Evolutionary conservation across 2,113 vertebrate genomes (phyloP), one percentile per base, ranked within the genome.

Genomic region (Salvelinus fontinalis): DNA sequence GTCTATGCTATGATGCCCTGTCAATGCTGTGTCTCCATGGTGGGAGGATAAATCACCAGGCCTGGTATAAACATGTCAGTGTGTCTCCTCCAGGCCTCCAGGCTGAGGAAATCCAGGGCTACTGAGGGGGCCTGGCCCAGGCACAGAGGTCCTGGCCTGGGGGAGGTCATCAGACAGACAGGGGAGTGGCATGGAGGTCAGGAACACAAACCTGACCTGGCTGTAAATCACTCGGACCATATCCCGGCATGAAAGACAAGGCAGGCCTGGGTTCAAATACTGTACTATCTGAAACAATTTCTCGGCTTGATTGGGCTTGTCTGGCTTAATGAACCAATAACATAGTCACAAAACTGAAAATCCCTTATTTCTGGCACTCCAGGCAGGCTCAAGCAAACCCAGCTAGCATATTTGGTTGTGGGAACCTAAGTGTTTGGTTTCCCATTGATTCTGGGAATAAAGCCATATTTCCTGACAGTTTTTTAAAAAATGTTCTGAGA

Each of bases 31-130:
- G 71, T 60, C 54, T 31, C 24, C 51, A 27, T n/a, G 14, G 18
- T 29, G 16, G 71, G 69, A 64, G 72, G 1, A 85, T 88, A 83
- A 89, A 86, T 87, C 82, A 81, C 65, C 16, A 72, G 66, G 71
- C 60, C 80, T 73, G 77, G 73, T 84, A 75, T 89, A 86, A 89
- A 90, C 83, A 88, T 84, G 87, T 85, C 84, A 84, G 81, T 73
- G 31, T 69, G 11, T 70, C 34, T 64, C 26, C 72, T 79, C 2
- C 26, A 72, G 75, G 75, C 51, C 51, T 54, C 16, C 12, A 60
- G 74, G 74, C 49, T 82, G 76, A 82, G 34, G 73, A 72, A 49
- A 82, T 78, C 82, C 84, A 86, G 82, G 65, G 72, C 68, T 71
- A 5, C 79, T 68, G 57, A 79, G 70, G 70, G 39, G 22, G 70